Evolutionary conservation across 2,888 invertebrate genomes (phyloP).

Genomic region (Synanthedon vespiformis): DNA sequence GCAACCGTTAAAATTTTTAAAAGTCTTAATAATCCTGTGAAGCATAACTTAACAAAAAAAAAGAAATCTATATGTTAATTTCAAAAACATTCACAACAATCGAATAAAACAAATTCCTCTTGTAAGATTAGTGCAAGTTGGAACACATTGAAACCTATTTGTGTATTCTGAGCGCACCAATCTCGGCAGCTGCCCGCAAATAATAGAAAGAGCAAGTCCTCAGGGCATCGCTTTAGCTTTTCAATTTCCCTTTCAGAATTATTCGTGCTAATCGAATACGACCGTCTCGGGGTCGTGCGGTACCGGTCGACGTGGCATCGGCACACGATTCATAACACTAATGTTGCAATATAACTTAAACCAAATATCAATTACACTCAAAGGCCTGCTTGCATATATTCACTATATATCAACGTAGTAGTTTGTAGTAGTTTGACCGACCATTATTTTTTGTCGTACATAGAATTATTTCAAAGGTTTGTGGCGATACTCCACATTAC

Average conservation of each 20-base stretch:
- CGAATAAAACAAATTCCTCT: too few species aligned
- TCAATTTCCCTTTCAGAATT: conserved; percentile 71
- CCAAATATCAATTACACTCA: conserved; percentile 16
- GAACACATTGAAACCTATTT: conserved; percentile 24
- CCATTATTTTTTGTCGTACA: too few species aligned
- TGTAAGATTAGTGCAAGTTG: background rate
- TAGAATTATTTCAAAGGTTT: too few species aligned
- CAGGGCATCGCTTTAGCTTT: conserved; percentile 67
- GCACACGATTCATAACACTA: conserved; percentile 69
- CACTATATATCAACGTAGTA: background rate
- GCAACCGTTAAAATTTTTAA: too few species aligned
- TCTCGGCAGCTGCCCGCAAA: conserved; percentile 51
- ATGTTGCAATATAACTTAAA: conserved; percentile 49
- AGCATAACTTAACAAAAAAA: too few species aligned
- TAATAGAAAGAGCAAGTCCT: conserved; percentile 63
- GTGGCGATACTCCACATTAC: too few species aligned
- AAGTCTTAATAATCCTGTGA: too few species aligned
- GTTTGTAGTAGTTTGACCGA: too few species aligned
- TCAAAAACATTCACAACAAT: background rate
- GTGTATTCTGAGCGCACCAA: conserved; percentile 44
- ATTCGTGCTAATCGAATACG: conserved; percentile 66
- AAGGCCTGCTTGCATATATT: conserved; percentile 1
- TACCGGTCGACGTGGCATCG: conserved; percentile 59
- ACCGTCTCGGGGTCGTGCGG: conserved; percentile 48
- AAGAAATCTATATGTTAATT: background rate